Evolutionary conservation across 2,888 invertebrate species (phyloP), one percentile per base, ranked within the genome.

Genomic region (Gerris lacustris): DNA sequence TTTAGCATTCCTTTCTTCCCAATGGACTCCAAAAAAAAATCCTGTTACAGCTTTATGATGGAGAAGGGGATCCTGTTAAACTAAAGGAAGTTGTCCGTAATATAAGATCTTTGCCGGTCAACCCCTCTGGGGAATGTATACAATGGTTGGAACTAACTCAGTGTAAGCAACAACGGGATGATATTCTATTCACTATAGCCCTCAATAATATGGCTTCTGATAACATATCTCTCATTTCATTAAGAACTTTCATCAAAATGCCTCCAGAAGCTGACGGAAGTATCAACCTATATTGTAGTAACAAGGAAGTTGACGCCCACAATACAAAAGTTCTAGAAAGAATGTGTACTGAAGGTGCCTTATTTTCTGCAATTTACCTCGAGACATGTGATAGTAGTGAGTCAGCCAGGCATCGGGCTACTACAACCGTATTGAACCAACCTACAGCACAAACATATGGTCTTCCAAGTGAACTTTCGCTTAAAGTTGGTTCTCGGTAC

Each of bases 101-200:
- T n/a, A n/a, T n/a, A n/a, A n/a, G n/a, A n/a, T n/a, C n/a, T n/a
- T n/a, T n/a, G n/a, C 63, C 18, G 67, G 43, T 15, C 71, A 71
- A 66, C 68, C 71, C 31, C 68, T 73, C 47, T 76, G 74, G 75
- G 67, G 70, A 6, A 31, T 47, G 44, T 75, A 75, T 62, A 11
- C 67, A 6, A 69, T 71, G 67, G 75, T 68, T 68, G 63, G 69
- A 70, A 45, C 66, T 76, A 44, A 73, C 73, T 55, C 69, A 75
- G 72, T 74, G 74, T 17, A 75, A 74, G 74, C 55, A 74, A 11
- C 76, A 75, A 68, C 70, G 73, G 71, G 75, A 75, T 64, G 74
- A 75, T 63, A 43, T 45, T 43, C 43, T 43, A 44, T 75, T 75
- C 70, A 70, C 73, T 11, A 45, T 68, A 63, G 71, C 73, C 31